Conservation (phyloP, 2,888 invertebrate genomes). For the Eupithecia abbreviata region DNA sequence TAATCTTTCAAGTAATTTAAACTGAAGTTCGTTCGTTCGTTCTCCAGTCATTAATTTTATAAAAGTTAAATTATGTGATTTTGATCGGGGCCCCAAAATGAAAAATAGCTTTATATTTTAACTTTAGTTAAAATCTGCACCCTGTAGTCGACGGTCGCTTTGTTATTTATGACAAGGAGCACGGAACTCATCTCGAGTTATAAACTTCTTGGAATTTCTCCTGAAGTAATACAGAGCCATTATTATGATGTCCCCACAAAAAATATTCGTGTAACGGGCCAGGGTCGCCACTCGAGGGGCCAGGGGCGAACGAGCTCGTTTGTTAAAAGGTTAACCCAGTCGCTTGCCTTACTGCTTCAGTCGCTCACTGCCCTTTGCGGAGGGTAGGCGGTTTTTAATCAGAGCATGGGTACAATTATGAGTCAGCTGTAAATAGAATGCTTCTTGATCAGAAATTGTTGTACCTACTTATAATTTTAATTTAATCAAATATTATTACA, state of each 20-base stretch:
- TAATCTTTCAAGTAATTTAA: not conserved
- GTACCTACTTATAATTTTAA: not conserved
- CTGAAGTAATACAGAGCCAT: conserved; percentile 84
- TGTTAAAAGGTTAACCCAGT: not conserved
- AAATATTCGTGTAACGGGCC: conserved; percentile 71
- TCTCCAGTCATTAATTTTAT: conserved; percentile 66
- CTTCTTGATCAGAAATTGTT: not conserved
- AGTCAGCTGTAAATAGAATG: not conserved
- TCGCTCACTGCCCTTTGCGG: conserved; percentile 10
- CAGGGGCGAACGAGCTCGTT: conserved; percentile 47
- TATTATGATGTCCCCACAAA: conserved; percentile 84
- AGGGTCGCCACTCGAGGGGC: conserved; percentile 38
- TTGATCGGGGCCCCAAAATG: conserved; percentile 66
- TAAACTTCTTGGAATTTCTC: conserved; percentile 84
- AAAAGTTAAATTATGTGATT: conserved; percentile 69
- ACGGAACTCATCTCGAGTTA: conserved; percentile 85
- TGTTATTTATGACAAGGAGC: conserved; percentile 84
- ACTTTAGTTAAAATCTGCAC: conserved; percentile 82
- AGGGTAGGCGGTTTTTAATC: conserved; percentile 9
- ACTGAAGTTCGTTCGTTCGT: conserved; percentile 54
- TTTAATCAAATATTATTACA: not conserved
- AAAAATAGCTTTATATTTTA: conserved; percentile 79
- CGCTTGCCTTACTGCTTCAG: not conserved
- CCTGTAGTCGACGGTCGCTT: conserved; percentile 83
- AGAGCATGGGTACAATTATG: not conserved